Base-by-base conservation (phyloP, 2,113 vertebrate species). In the Carlito syrichta region DNA sequence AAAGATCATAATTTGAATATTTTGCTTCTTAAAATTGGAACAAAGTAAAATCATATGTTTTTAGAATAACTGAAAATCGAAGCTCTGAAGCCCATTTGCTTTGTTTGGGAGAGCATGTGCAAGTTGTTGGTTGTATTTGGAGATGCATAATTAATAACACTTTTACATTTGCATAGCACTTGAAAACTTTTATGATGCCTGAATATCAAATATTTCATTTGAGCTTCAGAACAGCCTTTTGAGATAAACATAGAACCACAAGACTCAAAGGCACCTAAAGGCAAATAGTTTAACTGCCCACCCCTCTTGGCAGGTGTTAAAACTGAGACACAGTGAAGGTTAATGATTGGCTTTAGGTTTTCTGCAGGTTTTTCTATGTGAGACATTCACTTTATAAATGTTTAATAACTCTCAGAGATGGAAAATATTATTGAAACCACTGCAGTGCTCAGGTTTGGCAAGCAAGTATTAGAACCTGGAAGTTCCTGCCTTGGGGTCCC, bases 1-100 rank as follows among this genome's bases (percentile, higher is more conserved):
- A 96, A 97, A 97, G 83, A 98, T 83, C 6, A 74, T 81, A 96
- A 96, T 98, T 69, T 95, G 83, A 97, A 93, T 63, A 32, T 52
- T 91, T 76, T 40, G 48, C 52, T 93, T 2, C 30, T 95, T 89
- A 96, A 83, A 86, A 86, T 97, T 63, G 11, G 92, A 93, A 52
- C 58, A 60, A 91, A 95, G 56, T 84, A 86, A 69, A 79, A 54
- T 77, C 30, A 5, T 69, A 54, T 69, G 32, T 92, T n/a, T 79
- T 91, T 38, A 94, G 56, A 93, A 27, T 92, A 84, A 97, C 84
- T 43, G 50, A n/a, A 88, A 97, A 93, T 93, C 6, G 1, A 95
- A 95, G 60, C n/a, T 71, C 52, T 83, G 48, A 71, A 69, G 58
- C 52, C 32, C 50, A 82, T 87, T 97, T 95, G 58, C 38, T 96